Conservation (phyloP, 2,888 invertebrate genomes). For the Cataglyphis albicans region DNA sequence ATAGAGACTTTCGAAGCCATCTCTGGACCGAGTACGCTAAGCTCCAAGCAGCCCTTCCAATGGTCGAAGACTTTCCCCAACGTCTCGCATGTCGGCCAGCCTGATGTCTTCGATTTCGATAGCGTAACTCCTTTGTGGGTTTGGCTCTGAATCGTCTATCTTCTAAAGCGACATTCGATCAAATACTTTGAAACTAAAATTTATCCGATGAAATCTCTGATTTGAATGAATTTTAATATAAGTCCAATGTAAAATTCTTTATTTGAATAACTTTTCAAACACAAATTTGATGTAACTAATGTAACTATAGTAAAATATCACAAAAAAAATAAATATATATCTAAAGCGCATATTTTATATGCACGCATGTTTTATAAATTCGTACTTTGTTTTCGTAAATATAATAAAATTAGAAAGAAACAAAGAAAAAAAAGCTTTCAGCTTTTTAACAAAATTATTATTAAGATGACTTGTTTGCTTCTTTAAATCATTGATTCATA, state of each 20-base stretch:
- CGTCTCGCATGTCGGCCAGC: conserved; percentile 90
- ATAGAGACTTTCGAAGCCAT: conserved; percentile 80
- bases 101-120: conserved; percentile 91
- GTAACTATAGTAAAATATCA: neutral
- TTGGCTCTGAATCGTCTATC: conserved; percentile 84
- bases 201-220: neutral
- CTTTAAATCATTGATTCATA: neutral
- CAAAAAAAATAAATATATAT: neutral
- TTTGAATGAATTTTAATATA: neutral
- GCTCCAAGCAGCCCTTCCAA: conserved; percentile 88
- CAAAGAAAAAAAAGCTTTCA: neutral
- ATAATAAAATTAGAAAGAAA: neutral
- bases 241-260: neutral
- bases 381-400: neutral
- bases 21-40: conserved; percentile 81
- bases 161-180: conserved; percentile 3
- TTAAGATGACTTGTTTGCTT: neutral
- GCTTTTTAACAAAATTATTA: neutral
- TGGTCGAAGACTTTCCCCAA: conserved; percentile 91
- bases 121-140: conserved; percentile 88
- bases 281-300: neutral
- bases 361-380: neutral
- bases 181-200: conserved; percentile 14
- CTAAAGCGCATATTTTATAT: neutral
- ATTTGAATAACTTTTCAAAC: neutral